Conservation (phyloP, 1,140 invertebrate species). For the Ostrea edulis region DNA sequence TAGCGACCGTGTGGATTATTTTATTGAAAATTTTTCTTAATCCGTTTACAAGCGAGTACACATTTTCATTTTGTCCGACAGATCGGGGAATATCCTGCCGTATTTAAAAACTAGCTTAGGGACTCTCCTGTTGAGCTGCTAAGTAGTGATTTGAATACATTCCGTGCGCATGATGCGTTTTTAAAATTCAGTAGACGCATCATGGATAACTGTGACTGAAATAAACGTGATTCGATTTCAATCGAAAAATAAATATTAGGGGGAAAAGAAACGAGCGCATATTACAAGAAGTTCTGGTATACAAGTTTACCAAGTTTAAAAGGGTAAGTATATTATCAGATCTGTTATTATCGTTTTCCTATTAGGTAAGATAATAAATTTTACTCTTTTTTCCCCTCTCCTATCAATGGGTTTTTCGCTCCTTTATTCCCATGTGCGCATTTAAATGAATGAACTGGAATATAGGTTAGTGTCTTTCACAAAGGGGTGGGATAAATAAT, state of each 20-base stretch:
- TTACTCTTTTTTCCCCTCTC: background rate
- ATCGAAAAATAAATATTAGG: background rate
- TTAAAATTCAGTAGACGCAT: background rate
- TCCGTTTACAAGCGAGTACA: constrained; percentile 34
- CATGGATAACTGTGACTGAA: background rate
- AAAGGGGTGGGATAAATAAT: background rate
- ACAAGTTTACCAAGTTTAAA: background rate
- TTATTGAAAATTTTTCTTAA: constrained; percentile 29
- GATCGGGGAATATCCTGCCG: background rate
- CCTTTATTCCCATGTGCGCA: background rate
- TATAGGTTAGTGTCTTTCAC: background rate
- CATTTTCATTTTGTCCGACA: constrained; percentile 21
- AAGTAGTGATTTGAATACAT: constrained; percentile 35
- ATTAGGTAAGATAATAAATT: background rate
- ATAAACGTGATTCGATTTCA: background rate
- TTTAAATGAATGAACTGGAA: background rate
- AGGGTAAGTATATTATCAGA: background rate
- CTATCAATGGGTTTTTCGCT: too few species aligned
- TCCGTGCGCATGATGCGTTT: constrained; percentile 9
- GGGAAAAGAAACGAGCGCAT: background rate
- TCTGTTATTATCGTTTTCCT: background rate
- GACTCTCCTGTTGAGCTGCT: constrained; percentile 14
- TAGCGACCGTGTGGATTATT: constrained; percentile 1
- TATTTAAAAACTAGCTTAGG: constrained; percentile 30
- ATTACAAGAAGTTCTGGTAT: background rate